phyloP scores from a whole-genome alignment of 2,797 vertebrate genomes.

The Otolemur crassicaudatus region DNA sequence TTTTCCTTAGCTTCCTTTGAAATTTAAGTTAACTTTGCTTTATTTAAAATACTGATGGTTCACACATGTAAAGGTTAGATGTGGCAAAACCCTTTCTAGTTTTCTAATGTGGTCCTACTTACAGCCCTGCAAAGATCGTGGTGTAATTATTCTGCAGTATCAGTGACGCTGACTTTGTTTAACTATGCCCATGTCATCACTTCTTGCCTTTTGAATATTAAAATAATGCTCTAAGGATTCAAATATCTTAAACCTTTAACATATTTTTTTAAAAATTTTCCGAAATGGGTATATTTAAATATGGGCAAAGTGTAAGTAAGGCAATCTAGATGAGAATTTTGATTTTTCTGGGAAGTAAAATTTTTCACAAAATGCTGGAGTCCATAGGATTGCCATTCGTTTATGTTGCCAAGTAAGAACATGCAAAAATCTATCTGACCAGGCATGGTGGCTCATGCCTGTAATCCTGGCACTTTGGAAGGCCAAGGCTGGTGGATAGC shows the following conservation, averaged over 20 bases:
- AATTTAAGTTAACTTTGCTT: background rate
- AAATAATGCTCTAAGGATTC: slow-evolving; percentile 1
- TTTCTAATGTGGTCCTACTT: background rate
- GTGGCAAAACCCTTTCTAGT: background rate
- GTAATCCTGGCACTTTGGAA: no score
- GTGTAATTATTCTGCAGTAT: background rate
- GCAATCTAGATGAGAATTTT: slow-evolving; percentile 12
- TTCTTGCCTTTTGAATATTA: slow-evolving; percentile 2
- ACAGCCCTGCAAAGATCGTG: background rate
- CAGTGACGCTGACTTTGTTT: background rate
- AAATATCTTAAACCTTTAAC: background rate
- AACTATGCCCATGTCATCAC: background rate
- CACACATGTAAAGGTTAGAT: no score
- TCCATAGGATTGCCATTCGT: background rate
- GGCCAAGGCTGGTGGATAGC: no score
- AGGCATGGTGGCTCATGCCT: no score
- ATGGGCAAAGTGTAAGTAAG: background rate
- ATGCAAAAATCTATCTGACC: background rate
- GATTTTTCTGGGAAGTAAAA: slow-evolving; percentile 5
- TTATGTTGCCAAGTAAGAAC: background rate
- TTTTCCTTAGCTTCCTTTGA: background rate
- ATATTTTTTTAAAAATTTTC: background rate
- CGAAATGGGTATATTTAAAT: background rate
- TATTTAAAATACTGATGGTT: background rate
- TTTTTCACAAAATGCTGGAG: background rate